A percentile compares a stretch with the other conserved stretches of the same genome.
phyloP scores from a whole-genome alignment of 2,797 vertebrate species.

The Mus spretus region DNA sequence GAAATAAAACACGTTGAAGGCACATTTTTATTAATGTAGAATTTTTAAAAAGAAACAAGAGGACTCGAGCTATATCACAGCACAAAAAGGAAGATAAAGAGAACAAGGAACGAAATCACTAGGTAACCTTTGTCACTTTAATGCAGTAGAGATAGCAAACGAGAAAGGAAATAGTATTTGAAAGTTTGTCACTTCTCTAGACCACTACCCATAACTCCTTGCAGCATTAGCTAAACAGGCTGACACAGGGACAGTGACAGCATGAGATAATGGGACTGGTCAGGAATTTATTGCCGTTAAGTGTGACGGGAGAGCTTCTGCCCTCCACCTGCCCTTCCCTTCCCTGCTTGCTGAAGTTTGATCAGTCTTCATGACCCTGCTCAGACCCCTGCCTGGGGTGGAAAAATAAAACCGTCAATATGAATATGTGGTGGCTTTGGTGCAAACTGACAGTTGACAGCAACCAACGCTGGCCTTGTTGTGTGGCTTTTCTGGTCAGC shows the following conservation, averaged over 20 bases:
- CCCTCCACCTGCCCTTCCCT: background rate
- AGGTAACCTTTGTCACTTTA: conserved; percentile 11
- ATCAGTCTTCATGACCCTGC: conserved; percentile 46
- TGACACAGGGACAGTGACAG: conserved; percentile 40
- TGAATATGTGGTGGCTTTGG: background rate
- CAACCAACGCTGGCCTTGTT: background rate
- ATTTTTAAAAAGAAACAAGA: conserved; percentile 46
- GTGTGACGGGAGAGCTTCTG: conserved; percentile 39
- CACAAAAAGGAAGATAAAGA: conserved; percentile 56
- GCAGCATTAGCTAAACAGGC: conserved; percentile 60
- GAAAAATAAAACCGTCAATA: conserved; percentile 36
- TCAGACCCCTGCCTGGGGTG: conserved; percentile 49
- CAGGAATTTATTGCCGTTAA: conserved; percentile 65
- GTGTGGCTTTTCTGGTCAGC: background rate
- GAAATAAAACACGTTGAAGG: conserved; percentile 52
- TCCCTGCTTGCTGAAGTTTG: conserved; percentile 39
- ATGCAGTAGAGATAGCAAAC: conserved; percentile 12
- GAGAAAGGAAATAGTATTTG: conserved; percentile 66
- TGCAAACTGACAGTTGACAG: background rate
- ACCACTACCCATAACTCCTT: conserved; percentile 62
- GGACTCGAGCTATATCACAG: conserved; percentile 36
- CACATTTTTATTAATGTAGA: conserved; percentile 68
- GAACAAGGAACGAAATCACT: conserved; percentile 45
- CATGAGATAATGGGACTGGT: conserved; percentile 64
- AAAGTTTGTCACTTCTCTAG: conserved; percentile 67